Base-by-base conservation (phyloP, 1,140 invertebrate genomes). In the Phymorhynchus buccinoides region DNA sequence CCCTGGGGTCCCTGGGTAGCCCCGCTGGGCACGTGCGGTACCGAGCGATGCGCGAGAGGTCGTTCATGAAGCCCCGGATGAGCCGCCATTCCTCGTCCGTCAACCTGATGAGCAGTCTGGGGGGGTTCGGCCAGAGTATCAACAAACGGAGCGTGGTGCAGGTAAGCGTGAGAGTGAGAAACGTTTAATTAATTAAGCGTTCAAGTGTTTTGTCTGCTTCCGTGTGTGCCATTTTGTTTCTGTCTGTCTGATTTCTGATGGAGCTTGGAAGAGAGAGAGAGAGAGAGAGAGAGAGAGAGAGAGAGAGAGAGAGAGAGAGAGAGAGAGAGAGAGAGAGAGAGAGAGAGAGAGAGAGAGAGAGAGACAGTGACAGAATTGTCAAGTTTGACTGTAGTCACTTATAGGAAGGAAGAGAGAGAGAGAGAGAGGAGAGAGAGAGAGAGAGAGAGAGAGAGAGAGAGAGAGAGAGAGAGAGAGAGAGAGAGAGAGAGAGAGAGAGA, bases 41-140 rank as follows among this genome's bases (percentile, higher is more conserved):
- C 77, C 27, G 77, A 48, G 77, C 77, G 18, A 18, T 56, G 30
- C 77, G 77, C 32, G 27, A 79, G 12, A 48, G 77, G 77, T 79
- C 77, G 3, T 79, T 79, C 44, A 56, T 52, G 27, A 52, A 52
- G 30, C 77, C 77, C 77, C 41, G 77, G 77, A 79, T 79, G 77
- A 79, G 77, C 18, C 73, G 73, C 18, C 73, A 75, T 41, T 27
- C 35, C 0, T 79, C 77, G 3, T 42, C 44, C 2, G 37, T n/a
- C 44, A 14, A 3, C 9, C 12, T 32, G 27, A 32, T 35, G 39
- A n/a, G n/a, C n/a, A n/a, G n/a, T n/a, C n/a, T n/a, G n/a, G n/a
- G n/a, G n/a, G n/a, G 22, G 2, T 16, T 75, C 6, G 37, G 35
- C 12, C 35, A 9, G 73, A 4, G 39, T 41, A n/a, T n/a, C n/a